A percentile compares a stretch with the other conserved stretches of the same genome.
Evolutionary conservation across 2,113 vertebrate species (phyloP).

Genomic region (Entosphenus tridentatus): DNA sequence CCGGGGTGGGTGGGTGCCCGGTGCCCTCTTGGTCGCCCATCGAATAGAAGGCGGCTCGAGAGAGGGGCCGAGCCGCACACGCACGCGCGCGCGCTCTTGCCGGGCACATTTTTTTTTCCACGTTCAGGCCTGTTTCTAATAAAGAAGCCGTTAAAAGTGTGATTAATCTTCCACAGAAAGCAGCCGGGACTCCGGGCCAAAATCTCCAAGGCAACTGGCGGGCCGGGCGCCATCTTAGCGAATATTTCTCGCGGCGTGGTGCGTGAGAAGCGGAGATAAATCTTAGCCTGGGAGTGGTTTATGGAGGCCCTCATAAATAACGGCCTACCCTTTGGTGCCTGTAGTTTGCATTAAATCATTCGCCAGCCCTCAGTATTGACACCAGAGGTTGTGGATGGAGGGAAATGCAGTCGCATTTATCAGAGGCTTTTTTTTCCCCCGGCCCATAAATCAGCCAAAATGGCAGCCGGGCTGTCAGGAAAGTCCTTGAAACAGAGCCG

Average conservation of each 20-base stretch:
- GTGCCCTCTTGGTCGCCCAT: no score
- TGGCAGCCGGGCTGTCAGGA: constrained; percentile 2
- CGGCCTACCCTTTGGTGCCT: constrained; percentile 5
- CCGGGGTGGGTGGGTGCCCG: no score
- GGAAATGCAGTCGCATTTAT: constrained; percentile 5
- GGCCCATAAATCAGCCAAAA: constrained; percentile 6
- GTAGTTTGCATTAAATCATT: constrained; percentile 6
- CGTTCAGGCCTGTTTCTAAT: no score
- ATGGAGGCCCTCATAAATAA: constrained; percentile 6
- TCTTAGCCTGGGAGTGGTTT: constrained; percentile 4
- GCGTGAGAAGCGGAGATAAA: constrained; percentile 5
- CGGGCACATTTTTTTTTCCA: no score
- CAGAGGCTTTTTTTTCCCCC: not conserved
- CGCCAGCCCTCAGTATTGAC: not conserved
- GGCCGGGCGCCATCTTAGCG: no score
- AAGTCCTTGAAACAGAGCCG: constrained; percentile 6
- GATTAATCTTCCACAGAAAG: no score
- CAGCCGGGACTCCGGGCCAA: no score
- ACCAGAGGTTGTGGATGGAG: constrained; percentile 6
- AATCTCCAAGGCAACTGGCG: no score
- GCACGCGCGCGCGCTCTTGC: no score
- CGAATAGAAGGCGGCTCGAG: no score
- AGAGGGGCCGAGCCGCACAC: no score
- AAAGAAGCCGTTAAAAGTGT: no score
- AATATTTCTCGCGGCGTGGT: constrained; percentile 1